Evolutionary conservation across 2,113 vertebrate species (phyloP), one percentile per base, ranked within the genome.

Genomic region (Platichthys flesus): DNA sequence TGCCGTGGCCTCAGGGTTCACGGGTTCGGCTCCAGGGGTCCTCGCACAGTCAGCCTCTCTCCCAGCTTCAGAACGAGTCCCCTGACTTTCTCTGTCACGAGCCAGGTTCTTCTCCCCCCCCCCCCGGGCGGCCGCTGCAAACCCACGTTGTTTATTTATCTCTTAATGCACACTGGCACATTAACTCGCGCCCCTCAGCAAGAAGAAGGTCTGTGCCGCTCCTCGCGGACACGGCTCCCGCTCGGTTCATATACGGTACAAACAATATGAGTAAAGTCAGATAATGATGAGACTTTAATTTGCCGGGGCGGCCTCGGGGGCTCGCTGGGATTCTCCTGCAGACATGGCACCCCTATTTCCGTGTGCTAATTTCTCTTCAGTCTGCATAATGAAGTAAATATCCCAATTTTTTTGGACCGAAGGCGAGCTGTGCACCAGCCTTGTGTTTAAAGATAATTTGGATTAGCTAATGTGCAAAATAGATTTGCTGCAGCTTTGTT

Each of bases 181-280:
- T 81, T 78, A 80, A 69, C 76, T 42, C 42, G 7, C 16, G 62
- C 84, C 82, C 37, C 37, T 61, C 71, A 75, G 83, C 62, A 8
- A 42, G 40, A 78, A n/a, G 67, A 67, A 68, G 2, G 16, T 63
- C 78, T 85, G 9, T 1, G 6, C 42, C 21, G 0, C 52, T 77
- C 71, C 76, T 83, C 71, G 51, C 64, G 84, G 66, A 74, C 26
- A 77, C 52, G 74, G 21, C 47, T 59, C 63, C 40, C 42, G 24
- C 64, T 79, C 62, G 82, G 79, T 85, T 65, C 13, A 73, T 49
- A 54, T 49, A 54, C 15, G 66, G 55, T 72, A 62, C 54, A 73
- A 88, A 89, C 79, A 87, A 81, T 76, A 74, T 65, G 71, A 82
- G 79, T 51, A 26, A 82, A 85, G 74, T 89, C 72, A 78, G 86